Percentiles rank a stretch among this genome's conserved stretches.
Conservation (phyloP, 2,888 invertebrate species). For the Ceriagrion tenellum region DNA sequence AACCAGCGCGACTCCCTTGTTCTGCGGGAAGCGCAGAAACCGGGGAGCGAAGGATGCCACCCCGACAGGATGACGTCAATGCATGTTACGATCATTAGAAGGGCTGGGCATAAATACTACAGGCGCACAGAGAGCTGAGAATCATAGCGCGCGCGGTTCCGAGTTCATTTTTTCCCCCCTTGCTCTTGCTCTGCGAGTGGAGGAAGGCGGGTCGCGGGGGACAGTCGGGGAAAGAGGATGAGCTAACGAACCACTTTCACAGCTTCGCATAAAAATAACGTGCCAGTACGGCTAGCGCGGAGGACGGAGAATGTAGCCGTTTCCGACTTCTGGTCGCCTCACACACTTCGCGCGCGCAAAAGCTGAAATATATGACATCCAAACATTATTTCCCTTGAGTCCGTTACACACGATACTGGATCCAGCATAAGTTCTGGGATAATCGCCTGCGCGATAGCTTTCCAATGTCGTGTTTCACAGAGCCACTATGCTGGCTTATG, state of each 20-base stretch:
- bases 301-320: not conserved
- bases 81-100: conserved; percentile 31
- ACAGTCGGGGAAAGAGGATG: not conserved
- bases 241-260: conserved; percentile 39
- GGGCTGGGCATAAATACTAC: not conserved
- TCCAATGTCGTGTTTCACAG: too few relatives aligned
- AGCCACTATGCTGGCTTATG: too few relatives aligned
- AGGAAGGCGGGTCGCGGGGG: not conserved
- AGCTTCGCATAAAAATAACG: conserved; percentile 39
- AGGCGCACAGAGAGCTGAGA: not conserved
- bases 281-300: not conserved
- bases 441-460: too few relatives aligned
- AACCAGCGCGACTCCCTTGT: not conserved
- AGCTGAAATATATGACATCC: not conserved
- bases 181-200: not conserved
- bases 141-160: not conserved
- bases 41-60: not conserved
- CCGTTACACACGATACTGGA: too few relatives aligned
- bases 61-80: not conserved
- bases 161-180: not conserved
- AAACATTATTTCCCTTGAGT: too few relatives aligned
- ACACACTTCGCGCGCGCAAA: not conserved
- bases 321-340: not conserved
- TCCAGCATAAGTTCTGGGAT: too few relatives aligned
- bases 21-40: not conserved